Percentiles rank a stretch among this genome's conserved stretches.
Conservation (phyloP, 1,140 invertebrate species). For the Apocrypta bakeri region DNA sequence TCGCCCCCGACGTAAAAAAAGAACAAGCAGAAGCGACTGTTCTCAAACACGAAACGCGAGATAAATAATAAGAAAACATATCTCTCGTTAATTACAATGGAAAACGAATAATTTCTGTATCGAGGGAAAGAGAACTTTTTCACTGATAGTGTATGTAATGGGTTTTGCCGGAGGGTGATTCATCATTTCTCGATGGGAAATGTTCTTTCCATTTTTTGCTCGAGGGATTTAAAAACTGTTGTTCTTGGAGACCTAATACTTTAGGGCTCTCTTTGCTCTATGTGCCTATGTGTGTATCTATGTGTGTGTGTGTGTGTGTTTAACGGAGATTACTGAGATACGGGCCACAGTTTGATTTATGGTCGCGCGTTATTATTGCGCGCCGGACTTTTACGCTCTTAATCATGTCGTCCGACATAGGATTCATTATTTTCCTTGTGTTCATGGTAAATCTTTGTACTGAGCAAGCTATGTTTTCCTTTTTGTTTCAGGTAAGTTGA, state of each 20-base stretch:
- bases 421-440: background rate
- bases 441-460: background rate
- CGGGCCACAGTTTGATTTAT: background rate
- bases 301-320: too few relatives aligned
- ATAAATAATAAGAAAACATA: slow-evolving; percentile 15
- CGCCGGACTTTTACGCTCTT: background rate
- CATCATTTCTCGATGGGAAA: background rate
- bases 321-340: too few relatives aligned
- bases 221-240: background rate
- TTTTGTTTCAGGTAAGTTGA: slow-evolving; percentile 42
- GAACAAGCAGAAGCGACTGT: background rate
- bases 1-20: background rate
- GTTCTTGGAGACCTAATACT: background rate
- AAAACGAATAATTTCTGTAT: background rate
- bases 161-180: background rate
- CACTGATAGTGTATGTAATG: background rate
- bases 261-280: too few relatives aligned
- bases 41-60: slow-evolving; percentile 8
- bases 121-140: background rate
- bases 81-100: background rate
- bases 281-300: background rate
- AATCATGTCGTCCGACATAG: background rate
- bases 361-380: background rate
- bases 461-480: background rate
- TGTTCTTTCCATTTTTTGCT: background rate